A percentile compares a stretch with the other conserved stretches of the same genome.
These are phyloP conservation scores for Albula glossodonta DNA, from an alignment of 2,113 vertebrate genomes.

Conservation along the genomic window DNA sequence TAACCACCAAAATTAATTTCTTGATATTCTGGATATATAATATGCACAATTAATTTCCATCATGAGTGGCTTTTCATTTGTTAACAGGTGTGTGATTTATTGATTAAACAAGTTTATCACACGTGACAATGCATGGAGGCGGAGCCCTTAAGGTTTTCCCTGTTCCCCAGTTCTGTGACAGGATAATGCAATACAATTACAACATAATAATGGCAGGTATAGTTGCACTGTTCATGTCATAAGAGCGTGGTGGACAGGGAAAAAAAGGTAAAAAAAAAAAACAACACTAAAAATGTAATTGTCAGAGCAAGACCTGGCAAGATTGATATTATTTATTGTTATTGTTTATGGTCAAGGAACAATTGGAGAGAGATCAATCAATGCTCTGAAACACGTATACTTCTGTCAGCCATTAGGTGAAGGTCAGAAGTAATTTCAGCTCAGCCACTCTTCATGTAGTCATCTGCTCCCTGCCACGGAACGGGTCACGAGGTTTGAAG, in stretches of 20 bases:
- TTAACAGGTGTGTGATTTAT: not conserved
- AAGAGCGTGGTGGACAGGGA: too few species aligned
- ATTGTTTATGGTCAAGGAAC: slow-evolving; percentile 11
- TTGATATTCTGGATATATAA: not conserved
- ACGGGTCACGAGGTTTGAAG: not conserved
- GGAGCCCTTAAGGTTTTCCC: too few species aligned
- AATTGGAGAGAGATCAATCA: not conserved
- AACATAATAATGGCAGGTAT: not conserved
- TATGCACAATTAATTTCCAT: not conserved
- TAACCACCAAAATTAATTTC: not conserved
- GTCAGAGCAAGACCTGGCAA: not conserved
- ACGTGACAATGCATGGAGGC: too few species aligned
- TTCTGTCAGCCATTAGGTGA: slow-evolving; percentile 4
- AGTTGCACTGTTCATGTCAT: not conserved
- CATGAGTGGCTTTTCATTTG: not conserved
- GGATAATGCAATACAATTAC: not conserved
- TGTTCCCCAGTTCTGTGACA: too few species aligned
- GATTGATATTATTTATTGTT: slow-evolving; percentile 7
- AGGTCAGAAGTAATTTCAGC: slow-evolving; percentile 19
- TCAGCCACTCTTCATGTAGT: not conserved
- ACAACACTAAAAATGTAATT: not conserved
- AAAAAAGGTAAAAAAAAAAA: not conserved
- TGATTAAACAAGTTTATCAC: too few species aligned
- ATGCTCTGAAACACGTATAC: not conserved
- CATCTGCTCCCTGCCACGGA: not conserved